Conservation (phyloP, 2,797 vertebrate genomes). For the Molossus molossus region DNA sequence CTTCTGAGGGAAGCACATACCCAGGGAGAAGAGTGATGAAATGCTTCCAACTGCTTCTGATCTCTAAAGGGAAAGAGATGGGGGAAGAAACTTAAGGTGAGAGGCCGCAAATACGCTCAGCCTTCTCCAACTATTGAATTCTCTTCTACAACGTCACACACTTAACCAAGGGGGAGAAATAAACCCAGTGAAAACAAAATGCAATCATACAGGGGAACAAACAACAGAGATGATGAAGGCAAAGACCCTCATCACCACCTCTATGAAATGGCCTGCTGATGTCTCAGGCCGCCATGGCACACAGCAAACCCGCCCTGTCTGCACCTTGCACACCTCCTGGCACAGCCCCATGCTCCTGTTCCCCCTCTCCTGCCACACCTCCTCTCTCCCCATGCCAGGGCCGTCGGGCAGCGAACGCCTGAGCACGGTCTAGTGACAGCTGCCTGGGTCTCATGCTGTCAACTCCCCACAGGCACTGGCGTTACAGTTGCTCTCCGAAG, state of each 20-base stretch:
- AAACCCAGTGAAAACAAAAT: neutral
- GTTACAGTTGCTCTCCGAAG: neutral
- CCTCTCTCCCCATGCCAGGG: neutral
- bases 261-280: neutral
- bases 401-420: neutral
- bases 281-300: neutral
- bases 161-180: slow-evolving; percentile 20
- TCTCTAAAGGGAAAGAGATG: neutral
- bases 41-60: neutral
- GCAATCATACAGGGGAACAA: neutral
- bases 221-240: neutral
- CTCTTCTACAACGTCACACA: neutral
- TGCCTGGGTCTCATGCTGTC: neutral
- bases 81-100: neutral
- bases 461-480: neutral
- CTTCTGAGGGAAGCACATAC: neutral
- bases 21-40: slow-evolving; percentile 6
- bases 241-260: neutral
- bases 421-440: neutral
- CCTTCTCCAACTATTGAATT: neutral
- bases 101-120: neutral
- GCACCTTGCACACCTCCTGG: neutral
- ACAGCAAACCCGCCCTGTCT: neutral
- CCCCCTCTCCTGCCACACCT: neutral
- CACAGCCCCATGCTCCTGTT: neutral